A percentile compares a stretch with the other conserved stretches of the same genome.
Conservation (phyloP, 2,888 invertebrate genomes). For the Rotaria macrura region DNA sequence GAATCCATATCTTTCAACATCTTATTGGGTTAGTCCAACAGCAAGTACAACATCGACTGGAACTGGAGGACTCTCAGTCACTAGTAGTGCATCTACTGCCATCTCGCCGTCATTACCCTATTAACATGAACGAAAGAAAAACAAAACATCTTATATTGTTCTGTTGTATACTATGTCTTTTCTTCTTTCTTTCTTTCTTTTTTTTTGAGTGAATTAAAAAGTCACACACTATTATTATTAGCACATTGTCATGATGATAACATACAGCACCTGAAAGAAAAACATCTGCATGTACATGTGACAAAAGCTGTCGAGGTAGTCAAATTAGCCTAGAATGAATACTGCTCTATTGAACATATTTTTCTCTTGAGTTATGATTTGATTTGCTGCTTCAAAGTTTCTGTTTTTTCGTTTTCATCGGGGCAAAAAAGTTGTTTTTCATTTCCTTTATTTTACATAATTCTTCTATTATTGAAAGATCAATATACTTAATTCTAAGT, state of each 20-base stretch:
- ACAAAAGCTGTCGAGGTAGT: background rate
- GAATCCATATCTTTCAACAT: background rate
- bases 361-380: background rate
- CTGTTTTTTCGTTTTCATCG: too few relatives aligned
- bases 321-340: background rate
- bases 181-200: background rate
- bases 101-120: background rate
- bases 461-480: background rate
- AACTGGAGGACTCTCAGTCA: background rate
- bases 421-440: too few relatives aligned
- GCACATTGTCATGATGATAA: background rate
- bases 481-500: background rate
- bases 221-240: background rate
- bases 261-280: background rate
- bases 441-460: background rate
- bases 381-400: too few relatives aligned
- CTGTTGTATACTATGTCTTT: background rate
- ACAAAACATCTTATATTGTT: background rate
- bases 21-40: background rate
- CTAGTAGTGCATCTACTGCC: background rate
- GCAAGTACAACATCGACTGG: background rate
- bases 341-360: background rate
- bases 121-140: background rate
- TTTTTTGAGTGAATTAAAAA: background rate
- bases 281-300: background rate